Evolutionary conservation across 1,140 invertebrate genomes (phyloP).

Genomic region (Bicyclus anynana): DNA sequence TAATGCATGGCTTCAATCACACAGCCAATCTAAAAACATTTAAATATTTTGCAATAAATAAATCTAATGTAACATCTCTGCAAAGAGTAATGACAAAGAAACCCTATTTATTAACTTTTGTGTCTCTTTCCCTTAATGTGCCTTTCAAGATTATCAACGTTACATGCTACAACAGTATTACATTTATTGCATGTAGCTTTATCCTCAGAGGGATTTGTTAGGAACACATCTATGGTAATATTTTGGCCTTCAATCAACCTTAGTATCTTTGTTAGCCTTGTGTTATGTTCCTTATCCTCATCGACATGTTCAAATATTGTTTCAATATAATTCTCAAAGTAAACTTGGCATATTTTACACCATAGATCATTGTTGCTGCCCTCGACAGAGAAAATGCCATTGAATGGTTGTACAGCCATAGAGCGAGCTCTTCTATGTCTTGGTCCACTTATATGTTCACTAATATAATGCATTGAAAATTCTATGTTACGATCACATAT

Average conservation of each 20-base stretch:
- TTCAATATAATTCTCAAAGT: conserved; percentile 39
- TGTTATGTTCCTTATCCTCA: conserved; percentile 33
- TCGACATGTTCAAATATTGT: conserved; percentile 44
- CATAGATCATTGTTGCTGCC: conserved; percentile 32
- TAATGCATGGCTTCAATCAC: too few species aligned
- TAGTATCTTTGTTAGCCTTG: conserved; percentile 29
- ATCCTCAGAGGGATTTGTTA: conserved; percentile 36
- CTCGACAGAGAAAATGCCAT: conserved; percentile 45
- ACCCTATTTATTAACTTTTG: too few species aligned
- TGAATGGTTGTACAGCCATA: conserved; percentile 38
- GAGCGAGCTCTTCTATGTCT: conserved; percentile 35
- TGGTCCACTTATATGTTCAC: conserved; percentile 18
- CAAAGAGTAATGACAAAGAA: too few species aligned
- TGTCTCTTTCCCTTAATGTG: conserved; percentile 40
- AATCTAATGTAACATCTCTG: too few species aligned
- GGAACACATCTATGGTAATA: conserved; percentile 41
- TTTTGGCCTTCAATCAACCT: conserved; percentile 33
- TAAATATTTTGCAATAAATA: too few species aligned
- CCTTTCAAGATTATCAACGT: conserved; percentile 36
- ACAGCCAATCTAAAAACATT: too few species aligned
- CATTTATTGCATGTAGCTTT: conserved; percentile 40
- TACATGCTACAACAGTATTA: conserved; percentile 34
- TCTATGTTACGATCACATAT: conserved; percentile 32
- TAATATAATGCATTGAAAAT: conserved; percentile 27
- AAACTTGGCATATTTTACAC: conserved; percentile 39